A percentile compares a stretch with the other conserved stretches of the same genome.
Conservation (phyloP, 2,888 invertebrate species). For the Trimorus sp. region DNA sequence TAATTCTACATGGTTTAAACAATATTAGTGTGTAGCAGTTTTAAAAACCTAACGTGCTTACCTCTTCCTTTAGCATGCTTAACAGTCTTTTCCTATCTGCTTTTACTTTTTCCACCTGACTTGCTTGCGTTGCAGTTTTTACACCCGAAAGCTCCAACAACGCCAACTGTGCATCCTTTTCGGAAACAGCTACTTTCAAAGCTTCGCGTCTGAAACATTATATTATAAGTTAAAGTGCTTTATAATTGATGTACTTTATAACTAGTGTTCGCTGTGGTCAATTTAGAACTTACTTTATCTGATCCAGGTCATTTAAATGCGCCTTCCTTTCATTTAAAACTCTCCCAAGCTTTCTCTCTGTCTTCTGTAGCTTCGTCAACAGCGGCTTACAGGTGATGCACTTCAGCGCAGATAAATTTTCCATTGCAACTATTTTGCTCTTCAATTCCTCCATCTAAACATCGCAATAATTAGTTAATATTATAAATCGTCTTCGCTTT, state of each 20-base stretch:
- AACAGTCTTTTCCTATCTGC: constrained; percentile 88
- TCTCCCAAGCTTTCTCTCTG: constrained; percentile 85
- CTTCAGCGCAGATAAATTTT: constrained; percentile 86
- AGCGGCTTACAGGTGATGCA: constrained; percentile 87
- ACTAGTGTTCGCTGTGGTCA: too few species aligned
- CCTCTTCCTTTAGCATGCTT: constrained; percentile 88
- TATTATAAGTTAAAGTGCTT: constrained; percentile 9
- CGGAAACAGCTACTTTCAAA: constrained; percentile 91
- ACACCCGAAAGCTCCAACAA: constrained; percentile 89
- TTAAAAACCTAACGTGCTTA: constrained; percentile 72
- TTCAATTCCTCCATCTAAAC: constrained; percentile 87
- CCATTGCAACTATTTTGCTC: constrained; percentile 86
- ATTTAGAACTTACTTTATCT: constrained; percentile 94
- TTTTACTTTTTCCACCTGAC: constrained; percentile 86
- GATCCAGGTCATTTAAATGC: constrained; percentile 89
- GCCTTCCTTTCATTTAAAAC: constrained; percentile 85
- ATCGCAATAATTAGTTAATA: constrained; percentile 26
- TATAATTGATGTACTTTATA: constrained; percentile 85
- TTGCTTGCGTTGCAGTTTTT: constrained; percentile 85
- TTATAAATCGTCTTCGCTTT: not conserved
- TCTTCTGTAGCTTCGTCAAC: constrained; percentile 85
- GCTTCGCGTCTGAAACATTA: constrained; percentile 88
- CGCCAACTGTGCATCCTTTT: constrained; percentile 94
- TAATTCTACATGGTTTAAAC: not conserved
- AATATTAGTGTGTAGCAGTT: too few species aligned